Conservation (phyloP, 2,797 vertebrate genomes). For the Enteromius unitaeniatus region DNA sequence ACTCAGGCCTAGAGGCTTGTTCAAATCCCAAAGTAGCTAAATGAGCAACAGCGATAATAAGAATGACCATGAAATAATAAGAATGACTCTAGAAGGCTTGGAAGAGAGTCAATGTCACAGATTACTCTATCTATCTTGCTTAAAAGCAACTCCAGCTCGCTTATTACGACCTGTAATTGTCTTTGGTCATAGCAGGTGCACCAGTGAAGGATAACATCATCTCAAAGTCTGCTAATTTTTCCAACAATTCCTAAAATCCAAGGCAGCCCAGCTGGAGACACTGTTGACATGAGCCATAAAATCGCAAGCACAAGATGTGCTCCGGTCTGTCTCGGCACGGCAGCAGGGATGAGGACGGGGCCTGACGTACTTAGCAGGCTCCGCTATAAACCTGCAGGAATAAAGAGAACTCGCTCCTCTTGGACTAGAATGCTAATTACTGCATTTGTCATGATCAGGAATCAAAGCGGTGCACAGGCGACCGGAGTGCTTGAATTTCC, state of each 20-base stretch:
- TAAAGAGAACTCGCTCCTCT: constrained; percentile 64
- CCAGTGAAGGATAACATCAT: constrained; percentile 40
- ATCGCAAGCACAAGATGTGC: constrained; percentile 59
- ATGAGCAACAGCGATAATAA: constrained; percentile 7
- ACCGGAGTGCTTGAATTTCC: constrained; percentile 61
- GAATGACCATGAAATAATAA: constrained; percentile 40
- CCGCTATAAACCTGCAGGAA: constrained; percentile 51
- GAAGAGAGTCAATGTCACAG: background rate
- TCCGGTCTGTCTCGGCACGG: constrained; percentile 53
- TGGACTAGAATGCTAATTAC: constrained; percentile 74
- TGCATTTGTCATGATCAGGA: constrained; percentile 67
- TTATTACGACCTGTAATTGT: constrained; percentile 41
- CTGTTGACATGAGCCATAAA: constrained; percentile 59
- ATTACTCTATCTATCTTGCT: constrained; percentile 46
- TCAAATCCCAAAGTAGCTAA: background rate
- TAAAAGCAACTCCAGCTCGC: constrained; percentile 44
- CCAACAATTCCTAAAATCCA: constrained; percentile 38
- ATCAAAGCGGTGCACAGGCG: constrained; percentile 62
- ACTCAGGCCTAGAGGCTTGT: background rate
- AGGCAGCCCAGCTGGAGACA: constrained; percentile 6
- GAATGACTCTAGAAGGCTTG: constrained; percentile 15
- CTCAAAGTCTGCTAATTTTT: constrained; percentile 33
- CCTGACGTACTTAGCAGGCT: constrained; percentile 15
- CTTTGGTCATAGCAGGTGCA: constrained; percentile 9
- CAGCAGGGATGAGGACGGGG: constrained; percentile 48